These are phyloP conservation scores for Montifringilla adamsi DNA, from an alignment of 2,113 vertebrate species.

Conservation along the genomic window DNA sequence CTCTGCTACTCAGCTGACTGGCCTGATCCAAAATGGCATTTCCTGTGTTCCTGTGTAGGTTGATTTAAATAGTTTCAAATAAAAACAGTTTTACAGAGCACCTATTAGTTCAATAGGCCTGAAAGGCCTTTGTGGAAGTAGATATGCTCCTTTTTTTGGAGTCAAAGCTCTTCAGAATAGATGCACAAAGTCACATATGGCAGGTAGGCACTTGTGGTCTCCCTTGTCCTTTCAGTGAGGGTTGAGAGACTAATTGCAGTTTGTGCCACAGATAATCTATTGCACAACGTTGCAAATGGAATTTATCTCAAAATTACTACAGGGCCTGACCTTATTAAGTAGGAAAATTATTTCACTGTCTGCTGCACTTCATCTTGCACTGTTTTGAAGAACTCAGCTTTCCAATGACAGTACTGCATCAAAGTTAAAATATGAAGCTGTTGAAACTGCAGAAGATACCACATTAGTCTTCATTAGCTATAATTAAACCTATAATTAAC, in stretches of 20 bases:
- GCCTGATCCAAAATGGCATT: not conserved
- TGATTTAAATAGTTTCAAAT: not conserved
- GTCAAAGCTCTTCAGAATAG: not conserved
- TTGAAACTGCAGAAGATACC: not conserved
- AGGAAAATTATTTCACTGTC: not conserved
- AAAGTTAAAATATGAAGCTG: not conserved
- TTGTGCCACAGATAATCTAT: not conserved
- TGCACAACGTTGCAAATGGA: not conserved
- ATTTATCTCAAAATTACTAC: constrained; percentile 8
- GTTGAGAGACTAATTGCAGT: not conserved
- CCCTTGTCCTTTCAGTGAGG: not conserved
- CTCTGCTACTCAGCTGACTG: not conserved
- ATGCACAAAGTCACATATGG: not conserved
- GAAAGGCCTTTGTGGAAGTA: not conserved
- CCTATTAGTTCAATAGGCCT: not conserved
- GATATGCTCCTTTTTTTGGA: not conserved
- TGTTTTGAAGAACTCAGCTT: constrained; percentile 2
- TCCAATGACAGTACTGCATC: not conserved
- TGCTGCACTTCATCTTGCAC: not conserved
- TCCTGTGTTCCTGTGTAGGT: not conserved
- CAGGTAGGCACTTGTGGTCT: not conserved
- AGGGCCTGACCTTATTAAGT: not conserved
- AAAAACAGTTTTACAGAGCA: not conserved
- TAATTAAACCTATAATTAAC: constrained; percentile 26
- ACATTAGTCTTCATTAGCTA: not conserved